Evolutionary conservation across 2,888 invertebrate species (phyloP).

Genomic region (Spilosoma lubricipeda): DNA sequence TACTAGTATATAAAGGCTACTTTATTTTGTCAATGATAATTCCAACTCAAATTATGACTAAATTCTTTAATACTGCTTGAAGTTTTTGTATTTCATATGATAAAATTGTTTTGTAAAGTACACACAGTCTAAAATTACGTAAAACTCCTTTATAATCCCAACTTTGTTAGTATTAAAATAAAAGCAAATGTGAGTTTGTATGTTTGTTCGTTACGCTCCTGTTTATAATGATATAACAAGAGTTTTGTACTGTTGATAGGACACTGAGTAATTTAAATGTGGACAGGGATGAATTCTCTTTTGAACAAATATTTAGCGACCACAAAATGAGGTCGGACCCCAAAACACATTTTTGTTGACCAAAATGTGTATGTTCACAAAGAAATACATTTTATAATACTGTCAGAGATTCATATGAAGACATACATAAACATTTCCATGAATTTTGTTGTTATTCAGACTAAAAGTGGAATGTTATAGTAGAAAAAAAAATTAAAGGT

Average conservation of each 20-base stretch:
- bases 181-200: not conserved
- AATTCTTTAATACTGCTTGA: not conserved
- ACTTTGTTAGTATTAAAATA: not conserved
- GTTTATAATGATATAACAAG: slow-evolving; percentile 13
- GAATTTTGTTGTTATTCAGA: not conserved
- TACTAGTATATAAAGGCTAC: no score
- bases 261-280: slow-evolving; percentile 14
- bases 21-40: not conserved
- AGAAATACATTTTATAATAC: slow-evolving; percentile 19
- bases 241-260: slow-evolving; percentile 4
- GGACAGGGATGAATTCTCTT: slow-evolving; percentile 19
- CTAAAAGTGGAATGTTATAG: not conserved
- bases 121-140: not conserved
- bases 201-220: not conserved
- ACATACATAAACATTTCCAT: slow-evolving; percentile 4
- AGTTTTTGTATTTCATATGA: not conserved
- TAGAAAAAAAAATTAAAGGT: not conserved
- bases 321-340: slow-evolving; percentile 20
- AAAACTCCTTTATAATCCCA: not conserved
- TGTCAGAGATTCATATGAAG: slow-evolving; percentile 5
- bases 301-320: slow-evolving; percentile 34
- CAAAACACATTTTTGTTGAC: slow-evolving; percentile 36
- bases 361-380: slow-evolving; percentile 20
- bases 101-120: not conserved
- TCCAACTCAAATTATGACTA: not conserved